Base-by-base conservation (phyloP, 2,797 vertebrate genomes). In the Podargus strigoides region DNA sequence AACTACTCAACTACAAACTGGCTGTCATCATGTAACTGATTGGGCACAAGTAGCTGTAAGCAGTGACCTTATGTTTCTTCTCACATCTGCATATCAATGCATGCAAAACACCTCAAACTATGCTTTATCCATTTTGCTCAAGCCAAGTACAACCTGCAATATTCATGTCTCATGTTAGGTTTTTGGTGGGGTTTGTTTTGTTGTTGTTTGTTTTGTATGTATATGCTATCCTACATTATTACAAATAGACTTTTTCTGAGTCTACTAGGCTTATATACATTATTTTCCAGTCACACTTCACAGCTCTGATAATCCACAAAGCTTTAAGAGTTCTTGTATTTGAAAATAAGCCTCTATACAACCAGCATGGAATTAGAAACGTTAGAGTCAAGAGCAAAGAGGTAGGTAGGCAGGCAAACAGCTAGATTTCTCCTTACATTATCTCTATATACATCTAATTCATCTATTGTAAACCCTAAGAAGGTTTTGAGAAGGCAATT, bases 141-240 rank as follows among this genome's bases (percentile, higher is more conserved):
- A 9, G 7, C 3, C 49, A 58, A 62, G 49, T 63, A 6, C 46
- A 92, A 58, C 4, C 17, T 30, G 9, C 30, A 39, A 70, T 10
- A 27, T 20, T 55, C 4, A 34, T 0, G 7, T 27, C 28, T 62
- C n/a, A 9, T 0, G 1, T 3, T n/a, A 53, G 19, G 14, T 18
- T 59, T 19, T 34, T 37, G 11, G 8, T 37, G 11, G 8, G 1
- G 3, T 44, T 26, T 79, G 30, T 22, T 59, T 15, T 20, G 47
- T 26, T 26, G 47, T 27, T 49, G 47, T 47, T 53, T 32, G 19
- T 12, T 32, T n/a, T 4, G 39, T 23, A 44, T 6, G 7, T 16
- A 30, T 12, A 36, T 16, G 3, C 8, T 23, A 7, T 30, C 26
- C 8, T 70, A 34, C 10, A 10, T 50, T 13, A 34, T 16, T 41